Percentiles rank a stretch among this genome's conserved stretches.
Conservation (phyloP, 1,140 invertebrate genomes). For the Drosophila navojoa region DNA sequence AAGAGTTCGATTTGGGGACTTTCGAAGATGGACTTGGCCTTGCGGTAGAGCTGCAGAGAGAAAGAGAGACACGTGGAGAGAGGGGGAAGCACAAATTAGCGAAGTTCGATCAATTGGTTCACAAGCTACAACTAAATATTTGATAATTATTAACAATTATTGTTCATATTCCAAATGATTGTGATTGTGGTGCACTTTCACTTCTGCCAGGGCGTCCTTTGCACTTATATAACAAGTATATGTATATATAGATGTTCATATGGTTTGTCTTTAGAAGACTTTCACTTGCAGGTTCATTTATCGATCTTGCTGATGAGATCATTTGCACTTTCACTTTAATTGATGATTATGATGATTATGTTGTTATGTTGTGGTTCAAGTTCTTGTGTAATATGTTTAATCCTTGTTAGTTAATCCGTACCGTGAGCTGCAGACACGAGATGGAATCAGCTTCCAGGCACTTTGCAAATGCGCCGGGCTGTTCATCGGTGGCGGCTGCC, state of each 20-base stretch:
- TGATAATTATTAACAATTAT: conserved; percentile 20
- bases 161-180: conserved; percentile 22
- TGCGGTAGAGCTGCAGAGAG: conserved; percentile 85
- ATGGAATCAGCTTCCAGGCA: conserved; percentile 88
- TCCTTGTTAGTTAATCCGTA: conserved; percentile 83
- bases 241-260: not conserved
- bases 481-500: conserved; percentile 59
- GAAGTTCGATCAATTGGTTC: conserved; percentile 30
- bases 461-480: conserved; percentile 82
- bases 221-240: conserved; percentile 5
- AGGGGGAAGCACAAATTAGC: conserved; percentile 48
- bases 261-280: conserved; percentile 21
- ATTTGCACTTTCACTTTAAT: conserved; percentile 67
- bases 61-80: conserved; percentile 16
- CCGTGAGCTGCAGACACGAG: conserved; percentile 87
- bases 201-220: conserved; percentile 21
- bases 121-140: conserved; percentile 11
- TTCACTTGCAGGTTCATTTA: conserved; percentile 32
- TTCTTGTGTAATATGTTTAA: conserved; percentile 49
- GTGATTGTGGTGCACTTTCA: conserved; percentile 37
- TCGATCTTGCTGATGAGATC: conserved; percentile 32
- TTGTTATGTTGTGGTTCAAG: conserved; percentile 18
- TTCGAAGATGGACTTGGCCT: conserved; percentile 87
- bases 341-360: conserved; percentile 36
- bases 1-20: conserved; percentile 86